Conservation (phyloP, 2,113 vertebrate species). For the Rhabdomys dilectus region DNA sequence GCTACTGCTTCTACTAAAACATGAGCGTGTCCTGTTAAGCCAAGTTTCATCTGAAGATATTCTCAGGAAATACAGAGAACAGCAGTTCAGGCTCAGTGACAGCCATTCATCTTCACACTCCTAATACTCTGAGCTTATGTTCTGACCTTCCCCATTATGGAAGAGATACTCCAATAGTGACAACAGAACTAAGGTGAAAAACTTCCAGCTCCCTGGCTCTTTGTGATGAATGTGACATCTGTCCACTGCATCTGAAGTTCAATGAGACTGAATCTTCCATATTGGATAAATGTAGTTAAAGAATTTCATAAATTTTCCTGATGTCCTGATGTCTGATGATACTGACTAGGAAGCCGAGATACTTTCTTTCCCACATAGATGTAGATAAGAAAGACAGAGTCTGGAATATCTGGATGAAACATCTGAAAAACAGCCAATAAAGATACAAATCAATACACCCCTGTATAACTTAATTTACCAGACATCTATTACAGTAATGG, state of each 20-base stretch:
- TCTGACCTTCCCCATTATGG: neutral
- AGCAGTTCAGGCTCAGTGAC: neutral
- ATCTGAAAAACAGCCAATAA: neutral
- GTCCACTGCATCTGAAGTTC: neutral
- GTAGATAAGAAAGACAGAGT: neutral
- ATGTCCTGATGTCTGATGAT: no score
- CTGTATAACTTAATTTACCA: neutral
- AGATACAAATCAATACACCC: neutral
- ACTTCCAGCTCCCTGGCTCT: neutral
- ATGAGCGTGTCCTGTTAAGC: neutral
- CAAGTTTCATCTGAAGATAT: neutral
- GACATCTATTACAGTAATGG: neutral
- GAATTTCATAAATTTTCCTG: neutral
- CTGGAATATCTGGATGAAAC: neutral
- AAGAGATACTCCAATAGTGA: neutral
- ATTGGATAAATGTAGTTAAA: neutral
- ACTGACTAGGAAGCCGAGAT: no score
- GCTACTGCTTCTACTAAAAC: neutral
- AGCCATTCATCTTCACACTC: neutral
- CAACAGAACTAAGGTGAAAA: neutral
- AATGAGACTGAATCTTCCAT: neutral
- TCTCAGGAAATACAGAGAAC: neutral
- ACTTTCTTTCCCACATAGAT: no score
- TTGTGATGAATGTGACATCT: neutral
- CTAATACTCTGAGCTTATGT: neutral